phyloP scores from a whole-genome alignment of 2,797 vertebrate genomes.

The Phaenicophaeus curvirostris region DNA sequence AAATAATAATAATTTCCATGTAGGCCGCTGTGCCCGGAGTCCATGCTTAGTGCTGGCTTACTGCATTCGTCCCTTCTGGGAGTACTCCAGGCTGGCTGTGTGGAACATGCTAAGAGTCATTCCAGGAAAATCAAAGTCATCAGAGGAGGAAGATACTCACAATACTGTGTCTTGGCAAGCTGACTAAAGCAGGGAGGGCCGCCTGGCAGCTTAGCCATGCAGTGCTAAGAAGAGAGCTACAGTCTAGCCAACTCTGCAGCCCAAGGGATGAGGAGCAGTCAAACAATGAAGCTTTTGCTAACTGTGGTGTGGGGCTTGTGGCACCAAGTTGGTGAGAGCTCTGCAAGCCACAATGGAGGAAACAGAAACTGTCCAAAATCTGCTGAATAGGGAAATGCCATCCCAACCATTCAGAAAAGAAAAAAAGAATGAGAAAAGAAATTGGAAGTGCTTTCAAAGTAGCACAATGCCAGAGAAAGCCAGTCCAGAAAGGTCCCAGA shows the following conservation, averaged over 20 bases:
- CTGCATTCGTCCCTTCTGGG: neutral
- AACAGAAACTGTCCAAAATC: constrained; percentile 16
- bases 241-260: neutral
- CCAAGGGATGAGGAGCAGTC: neutral
- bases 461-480: constrained; percentile 38
- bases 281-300: constrained; percentile 41
- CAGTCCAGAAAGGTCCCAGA: neutral
- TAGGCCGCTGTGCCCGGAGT: neutral
- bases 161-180: neutral
- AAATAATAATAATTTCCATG: neutral
- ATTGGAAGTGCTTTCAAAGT: constrained; percentile 43
- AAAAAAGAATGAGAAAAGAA: neutral
- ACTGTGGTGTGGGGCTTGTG: neutral
- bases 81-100: neutral
- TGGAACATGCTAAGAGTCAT: neutral
- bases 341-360: neutral
- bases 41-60: neutral
- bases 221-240: neutral
- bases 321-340: constrained; percentile 3
- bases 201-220: neutral
- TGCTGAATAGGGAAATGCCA: constrained; percentile 64
- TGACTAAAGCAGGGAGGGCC: neutral
- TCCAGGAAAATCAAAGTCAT: constrained; percentile 41
- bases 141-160: neutral
- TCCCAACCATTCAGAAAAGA: constrained; percentile 25